Conservation (phyloP, 2,888 invertebrate genomes). For the Cactoblastis cactorum region DNA sequence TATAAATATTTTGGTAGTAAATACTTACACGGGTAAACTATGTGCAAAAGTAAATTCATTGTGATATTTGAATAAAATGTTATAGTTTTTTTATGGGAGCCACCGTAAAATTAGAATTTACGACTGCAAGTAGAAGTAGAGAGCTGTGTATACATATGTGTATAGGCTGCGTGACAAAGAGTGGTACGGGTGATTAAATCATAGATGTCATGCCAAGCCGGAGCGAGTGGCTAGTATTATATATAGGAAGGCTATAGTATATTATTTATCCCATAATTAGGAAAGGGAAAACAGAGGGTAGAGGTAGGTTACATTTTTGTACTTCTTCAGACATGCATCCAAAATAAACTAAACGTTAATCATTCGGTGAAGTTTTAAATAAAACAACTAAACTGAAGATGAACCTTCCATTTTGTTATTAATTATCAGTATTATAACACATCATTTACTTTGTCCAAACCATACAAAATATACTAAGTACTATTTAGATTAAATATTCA, state of each 20-base stretch:
- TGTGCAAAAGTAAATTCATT: constrained; percentile 13
- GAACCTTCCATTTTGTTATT: too few species aligned
- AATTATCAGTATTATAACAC: constrained; percentile 2
- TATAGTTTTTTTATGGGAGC: background rate
- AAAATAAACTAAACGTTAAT: too few species aligned
- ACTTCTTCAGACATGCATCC: too few species aligned
- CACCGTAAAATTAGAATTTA: background rate
- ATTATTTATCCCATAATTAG: too few species aligned
- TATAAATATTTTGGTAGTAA: constrained; percentile 1
- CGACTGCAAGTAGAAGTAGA: background rate
- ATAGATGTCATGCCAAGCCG: too few species aligned
- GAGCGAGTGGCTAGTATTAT: too few species aligned
- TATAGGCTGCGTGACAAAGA: background rate
- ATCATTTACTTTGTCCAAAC: background rate
- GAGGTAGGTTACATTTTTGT: too few species aligned
- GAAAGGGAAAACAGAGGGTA: too few species aligned
- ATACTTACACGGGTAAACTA: constrained; percentile 20
- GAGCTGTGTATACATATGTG: background rate
- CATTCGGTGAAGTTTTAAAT: background rate
- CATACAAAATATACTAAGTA: background rate
- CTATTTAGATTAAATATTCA: constrained; percentile 17
- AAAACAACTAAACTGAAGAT: background rate
- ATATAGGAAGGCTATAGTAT: too few species aligned
- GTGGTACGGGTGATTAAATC: too few species aligned
- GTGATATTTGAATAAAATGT: background rate